These are phyloP conservation scores for Apogon hyalosoma DNA, from an alignment of 2,797 vertebrate species.

Conservation along the genomic window DNA sequence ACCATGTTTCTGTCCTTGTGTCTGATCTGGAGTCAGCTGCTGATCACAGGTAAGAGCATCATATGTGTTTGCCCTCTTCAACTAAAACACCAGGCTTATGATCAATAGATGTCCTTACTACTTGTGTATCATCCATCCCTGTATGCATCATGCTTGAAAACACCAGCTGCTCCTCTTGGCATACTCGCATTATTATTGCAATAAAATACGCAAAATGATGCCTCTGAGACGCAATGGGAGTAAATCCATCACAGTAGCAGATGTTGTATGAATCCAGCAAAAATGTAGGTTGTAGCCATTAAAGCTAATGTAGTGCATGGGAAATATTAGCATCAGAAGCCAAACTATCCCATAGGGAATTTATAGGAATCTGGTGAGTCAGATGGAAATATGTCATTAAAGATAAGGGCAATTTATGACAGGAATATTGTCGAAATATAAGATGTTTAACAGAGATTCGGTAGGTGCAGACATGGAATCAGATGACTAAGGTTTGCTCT, in stretches of 20 bases:
- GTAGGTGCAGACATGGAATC: too few relatives aligned
- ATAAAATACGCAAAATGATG: not conserved
- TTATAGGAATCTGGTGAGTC: not conserved
- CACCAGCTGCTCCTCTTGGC: not conserved
- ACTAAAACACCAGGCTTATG: too few relatives aligned
- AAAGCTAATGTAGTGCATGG: not conserved
- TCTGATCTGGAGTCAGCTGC: constrained; percentile 62
- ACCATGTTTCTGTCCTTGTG: constrained; percentile 37
- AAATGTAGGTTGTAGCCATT: not conserved
- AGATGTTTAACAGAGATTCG: too few relatives aligned
- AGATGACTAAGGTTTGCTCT: too few relatives aligned
- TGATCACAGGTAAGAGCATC: constrained; percentile 59
- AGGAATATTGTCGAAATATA: not conserved
- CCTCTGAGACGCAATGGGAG: not conserved
- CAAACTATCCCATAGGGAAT: not conserved
- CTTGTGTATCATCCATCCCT: too few relatives aligned
- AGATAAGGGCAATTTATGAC: too few relatives aligned
- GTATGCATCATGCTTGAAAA: too few relatives aligned
- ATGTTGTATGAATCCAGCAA: not conserved
- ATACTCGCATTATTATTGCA: not conserved
- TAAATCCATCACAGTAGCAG: not conserved
- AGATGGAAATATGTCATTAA: not conserved
- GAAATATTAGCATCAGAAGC: not conserved
- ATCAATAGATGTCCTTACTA: too few relatives aligned
- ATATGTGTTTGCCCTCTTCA: too few relatives aligned